Evolutionary conservation across 2,888 invertebrate genomes (phyloP).

Genomic region (Tipula unca): DNA sequence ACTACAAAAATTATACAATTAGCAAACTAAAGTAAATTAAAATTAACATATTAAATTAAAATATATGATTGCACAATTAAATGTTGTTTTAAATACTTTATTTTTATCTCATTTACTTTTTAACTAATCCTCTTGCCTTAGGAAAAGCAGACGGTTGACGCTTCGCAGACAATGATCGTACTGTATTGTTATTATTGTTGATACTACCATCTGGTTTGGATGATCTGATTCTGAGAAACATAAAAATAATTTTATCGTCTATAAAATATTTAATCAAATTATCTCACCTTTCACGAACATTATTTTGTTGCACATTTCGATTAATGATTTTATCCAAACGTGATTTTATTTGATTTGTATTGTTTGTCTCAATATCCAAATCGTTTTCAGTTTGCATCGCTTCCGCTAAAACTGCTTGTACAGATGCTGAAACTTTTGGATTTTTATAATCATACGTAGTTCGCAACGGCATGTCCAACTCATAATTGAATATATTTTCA

Average conservation of each 20-base stretch:
- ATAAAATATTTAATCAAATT: background rate
- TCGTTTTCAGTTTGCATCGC: conserved; percentile 43
- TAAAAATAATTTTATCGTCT: background rate
- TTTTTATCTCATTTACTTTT: conserved; percentile 32
- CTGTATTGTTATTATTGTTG: conserved; percentile 18
- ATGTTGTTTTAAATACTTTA: background rate
- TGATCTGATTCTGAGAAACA: conserved; percentile 25
- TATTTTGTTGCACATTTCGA: conserved; percentile 32
- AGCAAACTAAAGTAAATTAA: background rate
- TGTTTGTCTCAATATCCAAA: conserved; percentile 34
- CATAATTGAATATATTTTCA: conserved; percentile 41
- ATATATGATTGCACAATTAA: background rate
- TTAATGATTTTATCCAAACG: conserved; percentile 41
- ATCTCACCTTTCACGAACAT: background rate
- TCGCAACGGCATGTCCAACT: conserved; percentile 42
- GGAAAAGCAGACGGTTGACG: conserved; percentile 42
- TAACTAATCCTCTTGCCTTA: conserved; percentile 41
- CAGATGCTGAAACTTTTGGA: conserved; percentile 41
- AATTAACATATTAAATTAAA: background rate
- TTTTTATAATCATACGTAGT: conserved; percentile 42
- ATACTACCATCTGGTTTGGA: conserved; percentile 34
- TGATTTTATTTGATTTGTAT: conserved; percentile 24
- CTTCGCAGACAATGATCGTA: conserved; percentile 28
- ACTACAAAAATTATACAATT: background rate
- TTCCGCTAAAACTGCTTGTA: conserved; percentile 42